These are phyloP conservation scores for Allygus modestus DNA, from an alignment of 2,888 invertebrate species.

Conservation along the genomic window DNA sequence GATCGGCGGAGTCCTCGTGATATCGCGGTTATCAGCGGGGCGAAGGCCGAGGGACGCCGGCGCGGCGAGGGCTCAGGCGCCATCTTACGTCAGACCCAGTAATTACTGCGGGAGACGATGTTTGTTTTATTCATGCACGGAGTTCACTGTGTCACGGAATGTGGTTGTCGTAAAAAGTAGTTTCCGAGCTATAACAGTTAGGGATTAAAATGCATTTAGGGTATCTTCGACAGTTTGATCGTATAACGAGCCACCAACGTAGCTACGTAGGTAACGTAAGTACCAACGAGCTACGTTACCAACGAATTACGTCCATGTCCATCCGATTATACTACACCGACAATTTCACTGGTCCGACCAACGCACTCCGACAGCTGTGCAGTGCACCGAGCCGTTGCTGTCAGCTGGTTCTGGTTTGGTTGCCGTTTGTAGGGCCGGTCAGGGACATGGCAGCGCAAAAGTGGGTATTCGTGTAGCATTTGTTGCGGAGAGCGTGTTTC, in stretches of 20 bases:
- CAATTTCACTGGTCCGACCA: too few relatives aligned
- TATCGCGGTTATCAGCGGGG: conserved; percentile 25
- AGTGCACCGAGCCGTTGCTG: too few relatives aligned
- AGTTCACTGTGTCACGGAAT: conserved; percentile 32
- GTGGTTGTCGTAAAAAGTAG: conserved; percentile 15
- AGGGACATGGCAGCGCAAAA: neutral
- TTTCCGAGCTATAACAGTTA: neutral
- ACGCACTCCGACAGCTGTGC: too few relatives aligned
- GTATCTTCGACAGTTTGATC: too few relatives aligned
- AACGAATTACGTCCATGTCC: too few relatives aligned
- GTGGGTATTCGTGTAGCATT: conserved; percentile 54
- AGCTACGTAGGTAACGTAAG: too few relatives aligned
- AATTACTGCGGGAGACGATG: conserved; percentile 1
- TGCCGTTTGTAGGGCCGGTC: neutral
- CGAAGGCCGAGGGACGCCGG: conserved; percentile 29
- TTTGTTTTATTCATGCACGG: conserved; percentile 34
- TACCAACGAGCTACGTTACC: too few relatives aligned
- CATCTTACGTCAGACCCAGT: conserved; percentile 17
- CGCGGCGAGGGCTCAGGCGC: conserved; percentile 2
- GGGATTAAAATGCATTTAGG: too few relatives aligned
- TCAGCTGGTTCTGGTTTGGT: neutral
- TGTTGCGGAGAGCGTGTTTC: conserved; percentile 41
- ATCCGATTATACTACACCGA: too few relatives aligned
- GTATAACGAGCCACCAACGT: too few relatives aligned
- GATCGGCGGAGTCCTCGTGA: neutral